Base-by-base conservation (phyloP, 2,113 vertebrate species). In the Periophthalmus modestus region DNA sequence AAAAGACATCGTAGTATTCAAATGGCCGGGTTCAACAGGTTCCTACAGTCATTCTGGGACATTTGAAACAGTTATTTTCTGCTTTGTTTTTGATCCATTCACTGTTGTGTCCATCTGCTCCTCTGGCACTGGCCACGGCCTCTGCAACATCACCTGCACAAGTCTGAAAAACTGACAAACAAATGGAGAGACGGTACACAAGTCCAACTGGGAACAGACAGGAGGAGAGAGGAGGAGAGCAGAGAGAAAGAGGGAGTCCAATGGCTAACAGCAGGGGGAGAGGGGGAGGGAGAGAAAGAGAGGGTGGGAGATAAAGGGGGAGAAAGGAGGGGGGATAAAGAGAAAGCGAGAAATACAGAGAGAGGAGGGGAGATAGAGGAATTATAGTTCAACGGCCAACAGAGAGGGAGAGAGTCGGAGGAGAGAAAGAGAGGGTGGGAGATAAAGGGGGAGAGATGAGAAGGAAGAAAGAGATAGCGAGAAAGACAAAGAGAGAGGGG, bases 21-120 rank as follows among this genome's bases (percentile, higher is more conserved):
- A 9, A 43, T 10, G 10, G 39, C 7, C 2, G 62, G 15, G 79
- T 34, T 55, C 23, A 33, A 15, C 66, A 10, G 14, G 5, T 65
- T 65, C 19, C 7, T 2, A 36, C n/a, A 4, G 15, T 71, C 11
- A 11, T 61, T 50, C 39, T 34, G 13, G 14, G 12, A 66, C 61
- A 71, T n/a, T 50, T 67, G 43, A 15, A 36, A 36, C 11, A 43
- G 23, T 75, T 78, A 7, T 39, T 24, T 1, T 14, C 11, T 57
- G 12, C 55, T 5, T 21, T 43, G 21, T 34, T 66, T 48, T 65
- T 73, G 50, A 34, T 72, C 13, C 4, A 15, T 50, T 54, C 13
- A 6, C n/a, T n/a, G 11, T 4, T 2, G 11, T 66, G 39, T 33
- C 94, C 95, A 98, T 96, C 96, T 97, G 96, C 94, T 94, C 86